Percentiles rank a stretch among this genome's conserved stretches.
phyloP scores from a whole-genome alignment of 1,140 invertebrate genomes.

The Stegodyphus dumicola region DNA sequence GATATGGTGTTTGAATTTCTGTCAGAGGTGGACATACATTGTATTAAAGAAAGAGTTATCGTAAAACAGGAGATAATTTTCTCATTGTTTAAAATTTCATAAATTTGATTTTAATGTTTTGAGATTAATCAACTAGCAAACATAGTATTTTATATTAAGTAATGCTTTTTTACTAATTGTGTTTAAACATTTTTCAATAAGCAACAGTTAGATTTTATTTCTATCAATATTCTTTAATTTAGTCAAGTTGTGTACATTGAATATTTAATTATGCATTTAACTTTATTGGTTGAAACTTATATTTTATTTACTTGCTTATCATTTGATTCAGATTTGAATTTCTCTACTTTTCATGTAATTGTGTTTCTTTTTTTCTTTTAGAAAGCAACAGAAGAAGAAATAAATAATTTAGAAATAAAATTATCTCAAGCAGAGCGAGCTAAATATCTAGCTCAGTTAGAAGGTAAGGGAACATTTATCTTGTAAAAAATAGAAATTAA shows the following conservation, averaged over 20 bases:
- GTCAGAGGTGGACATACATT: too few species aligned
- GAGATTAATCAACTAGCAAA: too few species aligned
- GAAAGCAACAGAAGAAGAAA: conserved; percentile 69
- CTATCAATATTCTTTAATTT: not conserved
- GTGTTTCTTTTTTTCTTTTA: conserved; percentile 59
- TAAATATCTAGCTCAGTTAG: conserved; percentile 71
- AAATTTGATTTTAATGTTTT: too few species aligned
- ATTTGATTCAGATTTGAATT: too few species aligned
- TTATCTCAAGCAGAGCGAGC: conserved; percentile 70
- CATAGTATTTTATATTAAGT: too few species aligned
- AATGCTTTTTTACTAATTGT: too few species aligned
- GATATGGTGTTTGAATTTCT: too few species aligned
- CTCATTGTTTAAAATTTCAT: too few species aligned
- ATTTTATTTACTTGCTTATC: not conserved
- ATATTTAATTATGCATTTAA: not conserved
- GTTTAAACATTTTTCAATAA: not conserved
- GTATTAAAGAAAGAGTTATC: too few species aligned
- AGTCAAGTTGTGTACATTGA: not conserved
- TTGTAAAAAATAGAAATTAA: too few species aligned
- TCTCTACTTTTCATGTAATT: not conserved
- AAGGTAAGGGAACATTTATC: conserved; percentile 67
- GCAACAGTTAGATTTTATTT: not conserved
- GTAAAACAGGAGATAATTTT: too few species aligned
- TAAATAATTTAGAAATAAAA: conserved; percentile 69
- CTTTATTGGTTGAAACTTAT: not conserved